Evolutionary conservation across 1,140 invertebrate genomes (phyloP), one percentile per base, ranked within the genome.

Genomic region (Penaeus chinensis): DNA sequence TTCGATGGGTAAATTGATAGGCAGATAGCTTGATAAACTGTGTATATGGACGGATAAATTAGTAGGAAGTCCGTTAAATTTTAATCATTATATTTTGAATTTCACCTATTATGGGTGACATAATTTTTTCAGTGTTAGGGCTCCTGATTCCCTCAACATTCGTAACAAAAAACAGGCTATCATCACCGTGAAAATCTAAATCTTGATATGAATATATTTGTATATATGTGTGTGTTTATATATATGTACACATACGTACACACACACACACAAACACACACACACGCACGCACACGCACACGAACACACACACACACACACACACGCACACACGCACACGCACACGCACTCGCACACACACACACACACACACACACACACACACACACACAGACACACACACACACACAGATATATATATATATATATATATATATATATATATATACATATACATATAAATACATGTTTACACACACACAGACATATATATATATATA

Each of bases 381-480:
- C 32, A 74, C 32, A 27, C 32, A 74, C 32, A 74, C 27, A 71
- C 27, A 71, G 27, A 27, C 27, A 71, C 27, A 71, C 27, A 71
- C 27, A 71, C 27, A 71, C 27, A 24, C 27, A 71, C 27, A 71
- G 27, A 71, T 71, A 71, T 71, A 71, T 71, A 71, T 71, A 71
- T 71, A 71, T 71, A 71, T 71, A 71, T 19, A 71, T 66, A 66
- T 66, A 69, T 61, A 84, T 62, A 84, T 62, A 84, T 54, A 84
- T 32, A 84, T 62, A 84, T 66, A 84, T 54, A 84, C 8, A 84
- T 54, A 84, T 62, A 60, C 32, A 74, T 62, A 84, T 22, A 82
- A 1, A 82, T 60, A 82, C 32, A 82, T 19, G 69, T 27, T 69
- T 19, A 82, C 10, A 66, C 32, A 82, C 16, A 82, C 3, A 82